These are phyloP conservation scores for Gadopsis bispinosus DNA, from an alignment of 2,797 vertebrate genomes.

Conservation along the genomic window DNA sequence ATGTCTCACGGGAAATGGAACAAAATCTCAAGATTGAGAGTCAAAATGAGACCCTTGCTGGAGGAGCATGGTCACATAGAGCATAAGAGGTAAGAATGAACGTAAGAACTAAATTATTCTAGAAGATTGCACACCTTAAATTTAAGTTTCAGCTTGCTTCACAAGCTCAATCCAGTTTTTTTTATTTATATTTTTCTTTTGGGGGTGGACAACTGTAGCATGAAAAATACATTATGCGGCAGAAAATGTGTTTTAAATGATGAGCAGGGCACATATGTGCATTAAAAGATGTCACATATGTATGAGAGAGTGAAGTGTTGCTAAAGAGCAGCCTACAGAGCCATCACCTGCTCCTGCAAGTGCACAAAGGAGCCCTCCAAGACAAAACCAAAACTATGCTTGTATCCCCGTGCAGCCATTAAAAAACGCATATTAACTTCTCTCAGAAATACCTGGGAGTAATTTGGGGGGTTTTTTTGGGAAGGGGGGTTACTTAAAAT, in stretches of 20 bases:
- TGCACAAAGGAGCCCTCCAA: not conserved
- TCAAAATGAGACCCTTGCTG: not conserved
- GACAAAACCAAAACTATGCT: not conserved
- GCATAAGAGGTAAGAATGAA: not conserved
- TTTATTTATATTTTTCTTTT: not conserved
- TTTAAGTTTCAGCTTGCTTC: not conserved
- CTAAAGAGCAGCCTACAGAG: not conserved
- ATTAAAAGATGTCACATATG: not conserved
- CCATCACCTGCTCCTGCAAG: not conserved
- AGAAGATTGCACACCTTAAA: not conserved
- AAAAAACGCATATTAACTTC: not conserved
- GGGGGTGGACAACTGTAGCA: not conserved
- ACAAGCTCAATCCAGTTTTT: not conserved
- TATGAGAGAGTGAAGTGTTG: not conserved
- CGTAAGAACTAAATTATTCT: not conserved
- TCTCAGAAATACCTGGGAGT: not conserved
- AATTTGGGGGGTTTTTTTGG: not conserved
- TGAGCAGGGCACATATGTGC: not conserved
- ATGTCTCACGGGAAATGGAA: slow-evolving; percentile 41
- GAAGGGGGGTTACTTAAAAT: not conserved
- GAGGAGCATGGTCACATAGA: not conserved
- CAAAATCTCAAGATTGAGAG: slow-evolving; percentile 1
- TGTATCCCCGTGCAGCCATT: not conserved
- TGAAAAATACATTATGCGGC: not conserved
- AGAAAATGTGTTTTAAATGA: not conserved